These are phyloP conservation scores for Aegotheles bennettii DNA, from an alignment of 2,113 vertebrate genomes.

Conservation along the genomic window DNA sequence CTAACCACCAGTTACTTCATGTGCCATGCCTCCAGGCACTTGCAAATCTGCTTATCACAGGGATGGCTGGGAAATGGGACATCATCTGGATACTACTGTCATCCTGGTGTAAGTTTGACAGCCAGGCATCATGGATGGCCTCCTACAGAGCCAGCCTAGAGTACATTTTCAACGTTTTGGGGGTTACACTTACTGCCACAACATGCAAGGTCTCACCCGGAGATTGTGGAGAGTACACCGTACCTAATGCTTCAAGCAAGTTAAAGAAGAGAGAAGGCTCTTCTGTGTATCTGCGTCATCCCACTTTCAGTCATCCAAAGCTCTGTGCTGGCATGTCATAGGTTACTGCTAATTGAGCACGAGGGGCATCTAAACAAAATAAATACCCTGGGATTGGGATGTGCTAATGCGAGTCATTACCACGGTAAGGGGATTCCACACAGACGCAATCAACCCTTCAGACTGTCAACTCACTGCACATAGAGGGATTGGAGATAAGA, in stretches of 20 bases:
- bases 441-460: background rate
- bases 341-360: background rate
- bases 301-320: background rate
- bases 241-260: background rate
- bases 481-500: background rate
- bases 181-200: background rate
- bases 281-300: background rate
- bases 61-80: background rate
- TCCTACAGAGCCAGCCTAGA: background rate
- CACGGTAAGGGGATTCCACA: background rate
- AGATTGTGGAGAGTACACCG: background rate
- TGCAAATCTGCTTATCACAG: background rate
- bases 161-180: background rate
- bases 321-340: background rate
- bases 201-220: accelerated
- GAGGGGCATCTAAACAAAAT: background rate
- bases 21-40: background rate
- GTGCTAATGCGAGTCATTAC: background rate
- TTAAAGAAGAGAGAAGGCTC: background rate
- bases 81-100: background rate
- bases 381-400: background rate
- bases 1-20: background rate
- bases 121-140: background rate
- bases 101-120: background rate
- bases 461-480: background rate